A percentile compares a stretch with the other conserved stretches of the same genome.
phyloP scores from a whole-genome alignment of 2,113 vertebrate species.

The Entosphenus tridentatus region DNA sequence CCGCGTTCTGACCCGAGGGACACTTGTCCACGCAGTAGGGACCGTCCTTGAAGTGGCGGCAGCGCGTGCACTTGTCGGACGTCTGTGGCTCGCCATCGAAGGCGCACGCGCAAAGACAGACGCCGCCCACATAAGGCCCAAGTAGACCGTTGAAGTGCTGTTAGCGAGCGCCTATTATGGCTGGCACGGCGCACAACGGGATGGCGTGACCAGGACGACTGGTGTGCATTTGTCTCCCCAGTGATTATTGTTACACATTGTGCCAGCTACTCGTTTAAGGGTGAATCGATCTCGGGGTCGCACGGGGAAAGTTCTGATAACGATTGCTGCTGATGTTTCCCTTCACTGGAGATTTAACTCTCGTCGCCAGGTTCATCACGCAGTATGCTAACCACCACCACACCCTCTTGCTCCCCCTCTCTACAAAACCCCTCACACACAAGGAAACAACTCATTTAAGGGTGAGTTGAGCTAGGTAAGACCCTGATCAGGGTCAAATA shows the following conservation, averaged over 20 bases:
- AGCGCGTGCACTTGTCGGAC: slow-evolving; percentile 70
- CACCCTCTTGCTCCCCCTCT: too few species aligned
- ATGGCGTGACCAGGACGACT: background rate
- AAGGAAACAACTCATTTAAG: too few species aligned
- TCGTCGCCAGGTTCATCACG: too few species aligned
- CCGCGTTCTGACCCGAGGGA: slow-evolving; percentile 67
- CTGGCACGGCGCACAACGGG: background rate
- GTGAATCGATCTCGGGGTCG: too few species aligned
- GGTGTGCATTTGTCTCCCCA: background rate
- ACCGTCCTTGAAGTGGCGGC: slow-evolving; percentile 81
- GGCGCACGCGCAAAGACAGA: background rate
- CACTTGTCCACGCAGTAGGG: slow-evolving; percentile 93
- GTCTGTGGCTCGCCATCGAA: slow-evolving; percentile 27
- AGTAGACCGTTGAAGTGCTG: background rate
- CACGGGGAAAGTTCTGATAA: too few species aligned
- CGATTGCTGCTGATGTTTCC: too few species aligned
- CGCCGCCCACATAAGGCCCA: background rate
- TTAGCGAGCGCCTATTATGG: background rate
- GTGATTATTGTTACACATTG: background rate
- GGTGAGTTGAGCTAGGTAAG: too few species aligned
- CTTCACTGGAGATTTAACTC: too few species aligned
- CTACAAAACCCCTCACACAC: too few species aligned
- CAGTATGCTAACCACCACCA: too few species aligned
- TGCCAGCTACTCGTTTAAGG: background rate
- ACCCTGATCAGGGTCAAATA: too few species aligned